phyloP scores from a whole-genome alignment of 2,797 vertebrate genomes.

The Thunnus albacares region DNA sequence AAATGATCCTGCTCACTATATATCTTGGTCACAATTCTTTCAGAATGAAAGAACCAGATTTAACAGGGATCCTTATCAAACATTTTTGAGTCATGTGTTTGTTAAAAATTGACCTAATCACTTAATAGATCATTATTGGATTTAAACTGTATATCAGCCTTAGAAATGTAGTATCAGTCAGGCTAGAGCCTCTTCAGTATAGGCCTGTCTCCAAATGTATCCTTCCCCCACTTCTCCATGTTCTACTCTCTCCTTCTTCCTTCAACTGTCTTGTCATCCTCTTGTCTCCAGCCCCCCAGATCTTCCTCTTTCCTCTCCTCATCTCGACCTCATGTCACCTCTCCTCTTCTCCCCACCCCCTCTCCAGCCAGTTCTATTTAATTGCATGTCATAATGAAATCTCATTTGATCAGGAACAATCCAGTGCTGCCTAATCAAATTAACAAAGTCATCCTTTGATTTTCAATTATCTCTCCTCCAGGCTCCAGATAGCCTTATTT shows the following conservation, averaged over 20 bases:
- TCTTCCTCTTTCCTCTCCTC: not conserved
- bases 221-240: not conserved
- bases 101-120: no score
- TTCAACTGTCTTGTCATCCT: constrained; percentile 13
- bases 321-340: constrained; percentile 10
- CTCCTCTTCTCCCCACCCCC: constrained; percentile 10
- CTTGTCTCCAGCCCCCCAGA: not conserved
- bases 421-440: constrained; percentile 93
- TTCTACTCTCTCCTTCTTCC: not conserved
- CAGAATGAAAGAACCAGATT: no score
- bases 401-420: constrained; percentile 93
- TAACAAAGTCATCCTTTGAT: constrained; percentile 95
- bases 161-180: not conserved
- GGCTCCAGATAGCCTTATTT: constrained; percentile 79
- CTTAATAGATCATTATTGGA: not conserved
- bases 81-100: no score
- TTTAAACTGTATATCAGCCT: not conserved
- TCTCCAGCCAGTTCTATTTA: constrained; percentile 84
- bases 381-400: constrained; percentile 94
- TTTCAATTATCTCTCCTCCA: constrained; percentile 92
- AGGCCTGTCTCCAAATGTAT: not conserved
- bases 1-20: no score
- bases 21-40: no score
- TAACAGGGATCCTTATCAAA: no score
- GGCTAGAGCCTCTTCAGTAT: not conserved